Conservation (phyloP, 2,888 invertebrate genomes). For the Polydrusus cervinus region DNA sequence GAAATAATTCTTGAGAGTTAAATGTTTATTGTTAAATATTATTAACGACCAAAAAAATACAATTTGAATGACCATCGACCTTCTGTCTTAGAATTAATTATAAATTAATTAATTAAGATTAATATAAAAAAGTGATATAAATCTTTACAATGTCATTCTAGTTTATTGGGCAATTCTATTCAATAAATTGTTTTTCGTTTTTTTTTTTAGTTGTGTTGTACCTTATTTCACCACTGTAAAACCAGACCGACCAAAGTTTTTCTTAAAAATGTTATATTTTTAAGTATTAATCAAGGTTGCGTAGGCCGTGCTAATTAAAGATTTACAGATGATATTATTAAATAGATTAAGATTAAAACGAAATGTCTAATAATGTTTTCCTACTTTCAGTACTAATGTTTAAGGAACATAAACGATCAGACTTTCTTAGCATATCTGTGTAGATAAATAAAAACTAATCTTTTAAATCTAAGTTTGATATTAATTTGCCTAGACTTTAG, state of each 20-base stretch:
- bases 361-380: slow-evolving; percentile 37
- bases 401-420: slow-evolving; percentile 61
- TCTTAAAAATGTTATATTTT: slow-evolving; percentile 15
- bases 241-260: slow-evolving; percentile 10
- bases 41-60: too few relatives aligned
- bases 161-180: too few relatives aligned
- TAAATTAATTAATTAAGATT: too few relatives aligned
- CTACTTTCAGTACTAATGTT: slow-evolving; percentile 56
- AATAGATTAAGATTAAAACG: slow-evolving; percentile 28
- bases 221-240: slow-evolving; percentile 17
- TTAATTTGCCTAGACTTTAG: slow-evolving; percentile 51
- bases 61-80: too few relatives aligned
- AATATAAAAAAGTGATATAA: too few relatives aligned
- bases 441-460: slow-evolving; percentile 41
- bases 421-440: slow-evolving; percentile 59
- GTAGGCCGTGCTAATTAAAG: slow-evolving; percentile 35
- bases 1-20: too few relatives aligned
- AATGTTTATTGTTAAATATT: too few relatives aligned
- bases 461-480: slow-evolving; percentile 37
- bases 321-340: slow-evolving; percentile 26
- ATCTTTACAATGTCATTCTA: too few relatives aligned
- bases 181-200: too few relatives aligned
- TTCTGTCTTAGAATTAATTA: too few relatives aligned
- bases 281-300: slow-evolving; percentile 15
- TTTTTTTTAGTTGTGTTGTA: too few relatives aligned